Evolutionary conservation across 1,140 invertebrate genomes (phyloP).

Genomic region (Neodiprion pinetum): DNA sequence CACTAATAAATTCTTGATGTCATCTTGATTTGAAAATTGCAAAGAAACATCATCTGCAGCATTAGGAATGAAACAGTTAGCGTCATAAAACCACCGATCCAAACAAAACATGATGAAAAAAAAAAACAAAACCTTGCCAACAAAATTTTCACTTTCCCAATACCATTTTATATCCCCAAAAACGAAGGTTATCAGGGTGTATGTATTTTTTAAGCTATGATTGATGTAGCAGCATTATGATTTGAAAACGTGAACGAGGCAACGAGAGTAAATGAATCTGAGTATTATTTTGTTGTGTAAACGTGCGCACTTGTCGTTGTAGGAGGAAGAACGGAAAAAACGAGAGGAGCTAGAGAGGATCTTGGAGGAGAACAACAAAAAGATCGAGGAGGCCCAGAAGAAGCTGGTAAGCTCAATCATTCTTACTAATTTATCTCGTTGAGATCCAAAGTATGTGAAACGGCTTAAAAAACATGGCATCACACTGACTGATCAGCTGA

Average conservation of each 20-base stretch:
- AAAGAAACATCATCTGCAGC: not conserved
- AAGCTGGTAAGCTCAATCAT: conserved; percentile 80
- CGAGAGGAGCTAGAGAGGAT: conserved; percentile 94
- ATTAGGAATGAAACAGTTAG: not conserved
- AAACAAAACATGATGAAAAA: no score
- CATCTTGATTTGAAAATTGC: no score
- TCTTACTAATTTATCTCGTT: conserved; percentile 30
- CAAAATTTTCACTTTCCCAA: conserved; percentile 41
- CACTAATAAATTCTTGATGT: no score
- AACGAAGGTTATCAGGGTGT: conserved; percentile 52
- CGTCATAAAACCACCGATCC: not conserved
- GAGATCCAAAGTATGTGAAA: no score
- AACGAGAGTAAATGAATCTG: conserved; percentile 49
- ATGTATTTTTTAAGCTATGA: conserved; percentile 40
- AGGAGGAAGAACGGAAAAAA: conserved; percentile 96
- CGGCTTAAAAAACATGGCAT: no score
- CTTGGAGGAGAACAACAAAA: conserved; percentile 96
- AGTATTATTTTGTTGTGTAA: conserved; percentile 53
- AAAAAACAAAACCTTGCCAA: conserved; percentile 23
- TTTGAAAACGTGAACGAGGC: conserved; percentile 24
- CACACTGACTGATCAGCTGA: no score
- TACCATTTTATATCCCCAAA: conserved; percentile 28
- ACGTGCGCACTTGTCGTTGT: conserved; percentile 58
- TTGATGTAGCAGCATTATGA: conserved; percentile 52
- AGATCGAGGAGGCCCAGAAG: conserved; percentile 95